A percentile compares a stretch with the other conserved stretches of the same genome.
Evolutionary conservation across 64 coral and sea anemone genomes (phyloP).

Genomic region (Actinia equina): DNA sequence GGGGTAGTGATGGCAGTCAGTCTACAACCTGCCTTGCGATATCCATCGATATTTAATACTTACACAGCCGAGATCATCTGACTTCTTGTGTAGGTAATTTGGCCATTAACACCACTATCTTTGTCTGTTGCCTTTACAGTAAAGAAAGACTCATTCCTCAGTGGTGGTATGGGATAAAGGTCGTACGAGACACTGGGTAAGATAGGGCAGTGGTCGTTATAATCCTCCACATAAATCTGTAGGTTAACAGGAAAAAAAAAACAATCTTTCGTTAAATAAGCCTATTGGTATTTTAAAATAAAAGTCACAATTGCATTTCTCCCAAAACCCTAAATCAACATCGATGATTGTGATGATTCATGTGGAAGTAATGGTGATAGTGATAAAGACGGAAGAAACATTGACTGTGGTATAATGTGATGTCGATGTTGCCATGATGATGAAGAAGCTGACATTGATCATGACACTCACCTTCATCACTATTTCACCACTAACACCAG

Average conservation of each 20-base stretch:
- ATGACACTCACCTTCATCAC: slow-evolving; percentile 48
- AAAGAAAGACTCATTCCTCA: slow-evolving; percentile 74
- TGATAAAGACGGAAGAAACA: neutral
- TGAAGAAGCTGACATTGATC: too few species aligned
- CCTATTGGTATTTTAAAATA: too few species aligned
- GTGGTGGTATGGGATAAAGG: slow-evolving; percentile 85
- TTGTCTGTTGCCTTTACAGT: slow-evolving; percentile 70
- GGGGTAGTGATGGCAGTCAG: too few species aligned
- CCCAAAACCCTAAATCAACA: too few species aligned
- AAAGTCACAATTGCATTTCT: too few species aligned
- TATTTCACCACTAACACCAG: slow-evolving; percentile 45
- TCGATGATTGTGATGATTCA: too few species aligned
- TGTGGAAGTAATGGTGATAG: neutral
- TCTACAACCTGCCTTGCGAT: too few species aligned
- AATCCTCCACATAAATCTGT: slow-evolving; percentile 83
- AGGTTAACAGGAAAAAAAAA: neutral
- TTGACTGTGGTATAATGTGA: too few species aligned
- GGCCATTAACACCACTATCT: slow-evolving; percentile 74
- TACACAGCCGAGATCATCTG: slow-evolving; percentile 60
- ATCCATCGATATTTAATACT: neutral
- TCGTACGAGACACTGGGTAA: slow-evolving; percentile 74
- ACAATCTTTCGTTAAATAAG: neutral
- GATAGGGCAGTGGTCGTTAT: slow-evolving; percentile 92
- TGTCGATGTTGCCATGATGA: too few species aligned
- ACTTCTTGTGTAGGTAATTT: slow-evolving; percentile 63